These are phyloP conservation scores for Peromyscus attwateri DNA, from an alignment of 2,797 vertebrate species.

Conservation along the genomic window DNA sequence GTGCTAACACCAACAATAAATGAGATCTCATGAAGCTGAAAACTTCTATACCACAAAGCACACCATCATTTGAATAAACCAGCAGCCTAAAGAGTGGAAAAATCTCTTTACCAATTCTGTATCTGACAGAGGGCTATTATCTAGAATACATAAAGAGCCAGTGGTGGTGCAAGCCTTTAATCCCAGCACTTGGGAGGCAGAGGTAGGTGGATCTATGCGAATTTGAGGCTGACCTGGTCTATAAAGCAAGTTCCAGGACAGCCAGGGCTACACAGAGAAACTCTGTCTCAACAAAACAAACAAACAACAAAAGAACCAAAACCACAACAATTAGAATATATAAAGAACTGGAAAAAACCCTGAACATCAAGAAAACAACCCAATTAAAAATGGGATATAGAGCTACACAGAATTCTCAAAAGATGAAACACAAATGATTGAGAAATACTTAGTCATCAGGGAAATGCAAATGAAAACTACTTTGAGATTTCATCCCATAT, in stretches of 20 bases:
- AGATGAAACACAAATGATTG: neutral
- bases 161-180: neutral
- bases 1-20: neutral
- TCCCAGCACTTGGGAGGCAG: neutral
- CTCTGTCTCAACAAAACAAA: neutral
- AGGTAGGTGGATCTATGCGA: neutral
- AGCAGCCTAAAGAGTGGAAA: no score
- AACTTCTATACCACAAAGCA: neutral
- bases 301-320: neutral
- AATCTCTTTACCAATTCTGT: neutral
- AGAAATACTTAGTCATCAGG: neutral
- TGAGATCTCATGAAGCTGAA: neutral
- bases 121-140: neutral
- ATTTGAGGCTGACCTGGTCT: neutral
- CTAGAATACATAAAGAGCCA: neutral
- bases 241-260: neutral
- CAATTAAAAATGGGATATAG: no score
- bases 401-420: neutral
- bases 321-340: neutral
- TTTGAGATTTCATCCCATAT: neutral
- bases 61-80: neutral
- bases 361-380: neutral
- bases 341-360: neutral
- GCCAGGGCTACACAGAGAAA: neutral
- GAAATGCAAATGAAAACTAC: neutral